Conservation (phyloP, 2,888 invertebrate genomes). For the Glaucopsyche alexis region DNA sequence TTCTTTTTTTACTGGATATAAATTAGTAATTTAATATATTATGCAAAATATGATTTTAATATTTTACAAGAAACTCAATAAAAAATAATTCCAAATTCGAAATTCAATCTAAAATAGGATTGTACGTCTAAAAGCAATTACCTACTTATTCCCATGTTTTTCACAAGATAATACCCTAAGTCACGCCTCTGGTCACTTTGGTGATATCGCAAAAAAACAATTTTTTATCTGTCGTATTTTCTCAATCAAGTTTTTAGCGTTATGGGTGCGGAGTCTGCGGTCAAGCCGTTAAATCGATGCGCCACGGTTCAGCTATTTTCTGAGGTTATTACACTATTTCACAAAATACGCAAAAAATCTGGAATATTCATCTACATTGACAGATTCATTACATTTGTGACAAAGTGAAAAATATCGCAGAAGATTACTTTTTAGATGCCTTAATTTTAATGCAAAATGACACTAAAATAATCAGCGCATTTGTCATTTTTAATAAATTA, state of each 20-base stretch:
- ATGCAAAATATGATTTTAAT: too few species aligned
- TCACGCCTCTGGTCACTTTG: background rate
- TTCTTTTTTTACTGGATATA: too few species aligned
- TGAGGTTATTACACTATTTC: constrained; percentile 52
- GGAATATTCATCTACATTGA: background rate
- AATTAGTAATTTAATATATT: too few species aligned
- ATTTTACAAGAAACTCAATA: too few species aligned
- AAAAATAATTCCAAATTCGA: too few species aligned
- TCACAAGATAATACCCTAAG: background rate
- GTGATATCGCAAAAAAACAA: constrained; percentile 29
- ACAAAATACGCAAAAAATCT: constrained; percentile 10
- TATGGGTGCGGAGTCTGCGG: constrained; percentile 54
- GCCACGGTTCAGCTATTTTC: constrained; percentile 56
- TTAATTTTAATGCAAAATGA: background rate
- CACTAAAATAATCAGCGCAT: background rate
- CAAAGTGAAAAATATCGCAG: background rate
- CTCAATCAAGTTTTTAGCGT: constrained; percentile 43
- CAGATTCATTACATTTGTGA: background rate
- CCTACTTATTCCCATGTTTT: constrained; percentile 1
- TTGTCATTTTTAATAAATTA: background rate
- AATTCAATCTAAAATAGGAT: background rate
- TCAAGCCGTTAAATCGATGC: constrained; percentile 57
- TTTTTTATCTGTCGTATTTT: constrained; percentile 39
- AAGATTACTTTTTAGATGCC: background rate
- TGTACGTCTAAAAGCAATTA: background rate